Evolutionary conservation across 2,888 invertebrate species (phyloP).

Genomic region (Dasypogon diadema): DNA sequence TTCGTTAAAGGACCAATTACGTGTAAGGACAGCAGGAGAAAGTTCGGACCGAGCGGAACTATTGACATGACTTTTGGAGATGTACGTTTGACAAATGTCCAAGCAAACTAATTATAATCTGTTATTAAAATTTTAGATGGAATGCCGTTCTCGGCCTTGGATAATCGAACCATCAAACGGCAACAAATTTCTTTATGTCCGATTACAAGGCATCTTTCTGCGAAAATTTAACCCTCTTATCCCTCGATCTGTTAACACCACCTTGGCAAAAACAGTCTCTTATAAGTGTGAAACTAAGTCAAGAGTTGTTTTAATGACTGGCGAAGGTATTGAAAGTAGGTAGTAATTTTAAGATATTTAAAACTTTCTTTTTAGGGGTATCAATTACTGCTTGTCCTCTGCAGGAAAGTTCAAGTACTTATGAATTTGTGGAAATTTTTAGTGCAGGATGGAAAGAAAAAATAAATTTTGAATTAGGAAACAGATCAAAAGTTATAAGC

Average conservation of each 20-base stretch:
- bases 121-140: conserved; percentile 72
- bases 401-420: conserved; percentile 70
- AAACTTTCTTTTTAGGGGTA: conserved; percentile 64
- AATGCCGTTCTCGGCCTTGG: conserved; percentile 84
- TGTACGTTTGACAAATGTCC: conserved; percentile 60
- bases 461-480: conserved; percentile 72
- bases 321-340: conserved; percentile 65
- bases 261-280: conserved; percentile 71
- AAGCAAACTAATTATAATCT: background rate
- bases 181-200: conserved; percentile 81
- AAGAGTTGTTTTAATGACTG: conserved; percentile 83
- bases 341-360: background rate
- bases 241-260: conserved; percentile 72
- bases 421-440: conserved; percentile 82
- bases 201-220: conserved; percentile 76
- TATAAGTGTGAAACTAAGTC: conserved; percentile 81
- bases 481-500: conserved; percentile 76
- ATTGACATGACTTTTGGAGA: conserved; percentile 73
- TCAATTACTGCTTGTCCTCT: conserved; percentile 72
- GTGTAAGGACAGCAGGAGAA: conserved; percentile 78
- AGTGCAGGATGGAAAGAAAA: conserved; percentile 84
- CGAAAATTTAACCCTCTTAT: conserved; percentile 67
- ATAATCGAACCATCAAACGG: conserved; percentile 82
- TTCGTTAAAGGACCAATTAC: conserved; percentile 79
- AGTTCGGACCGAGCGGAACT: conserved; percentile 83